Evolutionary conservation across 2,888 invertebrate genomes (phyloP), one percentile per base, ranked within the genome.

Genomic region (Drosophila siamana): DNA sequence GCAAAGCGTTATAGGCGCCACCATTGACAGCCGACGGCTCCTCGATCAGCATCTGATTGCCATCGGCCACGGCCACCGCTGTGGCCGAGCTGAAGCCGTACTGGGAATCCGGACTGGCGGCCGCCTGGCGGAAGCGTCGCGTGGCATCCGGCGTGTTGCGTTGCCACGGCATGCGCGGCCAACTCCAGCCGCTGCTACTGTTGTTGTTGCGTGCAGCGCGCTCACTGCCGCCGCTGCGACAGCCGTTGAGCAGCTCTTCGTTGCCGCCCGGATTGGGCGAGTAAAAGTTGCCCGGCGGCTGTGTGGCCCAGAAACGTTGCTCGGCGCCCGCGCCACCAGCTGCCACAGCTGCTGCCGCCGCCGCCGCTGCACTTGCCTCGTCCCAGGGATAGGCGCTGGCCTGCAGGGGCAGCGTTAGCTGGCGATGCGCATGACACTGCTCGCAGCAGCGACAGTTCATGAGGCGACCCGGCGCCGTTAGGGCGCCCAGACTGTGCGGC

Each of bases 71-170:
- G 55, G 69, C 72, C 22, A 80, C 63, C 60, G 80, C 87, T 19
- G 86, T 79, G 15, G 86, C 87, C 40, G 91, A 92, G 63, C 95
- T 95, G 91, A 95, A 95, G 0, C 97, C 97, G 91, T 97, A 97
- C 74, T 96, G 96, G 51, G 96, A 96, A 90, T 97, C 97, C 0
- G 96, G 96, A 55, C 95, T 95, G 4, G 95, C 94, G 0, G 94
- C 94, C 0, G 94, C 94, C 92, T 94, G 94, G n/a, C 94, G 94
- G 80, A 92, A 92, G n/a, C 91, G 75, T 2, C 87, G 69, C 43
- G 87, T 89, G 0, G 90, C 75, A 65, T 92, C 92, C 1, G 92
- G 92, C 26, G 92, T 93, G 74, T 93, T 94, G 80, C 95, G 93
- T 19, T 94, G 94, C 95, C 95, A 95, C 0, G 95, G 95, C 80